A percentile compares a stretch with the other conserved stretches of the same genome.
phyloP scores from a whole-genome alignment of 1,140 invertebrate species.

The silkworm (Bombyx mori) region DNA sequence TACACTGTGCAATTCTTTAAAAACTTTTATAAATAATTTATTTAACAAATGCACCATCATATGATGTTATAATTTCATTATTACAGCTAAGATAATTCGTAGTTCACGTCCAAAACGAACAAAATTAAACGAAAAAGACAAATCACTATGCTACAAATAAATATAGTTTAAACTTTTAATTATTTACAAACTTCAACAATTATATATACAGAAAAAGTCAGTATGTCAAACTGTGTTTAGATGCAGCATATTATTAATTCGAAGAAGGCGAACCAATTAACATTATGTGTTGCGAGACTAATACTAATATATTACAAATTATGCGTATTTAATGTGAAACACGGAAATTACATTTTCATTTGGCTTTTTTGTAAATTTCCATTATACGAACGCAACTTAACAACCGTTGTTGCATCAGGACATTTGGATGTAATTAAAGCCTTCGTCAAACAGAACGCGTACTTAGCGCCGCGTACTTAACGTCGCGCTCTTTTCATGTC shows the following conservation, averaged over 20 bases:
- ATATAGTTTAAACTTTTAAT: conserved; percentile 43
- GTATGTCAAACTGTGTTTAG: conserved; percentile 23
- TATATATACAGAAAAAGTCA: conserved; percentile 52
- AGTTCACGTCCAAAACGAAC: not conserved
- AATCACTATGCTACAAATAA: conserved; percentile 24
- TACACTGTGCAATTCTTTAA: conserved; percentile 22
- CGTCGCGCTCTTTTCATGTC: too few relatives aligned
- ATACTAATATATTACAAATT: conserved; percentile 10
- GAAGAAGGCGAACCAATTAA: conserved; percentile 56
- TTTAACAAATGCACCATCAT: conserved; percentile 38
- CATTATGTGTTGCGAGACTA: conserved; percentile 8
- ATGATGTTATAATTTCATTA: conserved; percentile 19
- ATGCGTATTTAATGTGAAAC: not conserved
- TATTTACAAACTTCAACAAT: conserved; percentile 51
- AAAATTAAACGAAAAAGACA: conserved; percentile 2
- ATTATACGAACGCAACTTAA: not conserved
- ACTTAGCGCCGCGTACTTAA: too few relatives aligned
- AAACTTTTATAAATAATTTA: conserved; percentile 34
- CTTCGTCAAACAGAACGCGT: too few relatives aligned
- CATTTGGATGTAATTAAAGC: not conserved
- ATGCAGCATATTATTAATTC: conserved; percentile 19
- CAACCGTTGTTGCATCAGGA: not conserved
- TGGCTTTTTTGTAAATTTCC: not conserved
- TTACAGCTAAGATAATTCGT: conserved; percentile 3
- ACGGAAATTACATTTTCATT: not conserved